These are phyloP conservation scores for Panurus biarmicus DNA, from an alignment of 2,113 vertebrate genomes.

Conservation along the genomic window DNA sequence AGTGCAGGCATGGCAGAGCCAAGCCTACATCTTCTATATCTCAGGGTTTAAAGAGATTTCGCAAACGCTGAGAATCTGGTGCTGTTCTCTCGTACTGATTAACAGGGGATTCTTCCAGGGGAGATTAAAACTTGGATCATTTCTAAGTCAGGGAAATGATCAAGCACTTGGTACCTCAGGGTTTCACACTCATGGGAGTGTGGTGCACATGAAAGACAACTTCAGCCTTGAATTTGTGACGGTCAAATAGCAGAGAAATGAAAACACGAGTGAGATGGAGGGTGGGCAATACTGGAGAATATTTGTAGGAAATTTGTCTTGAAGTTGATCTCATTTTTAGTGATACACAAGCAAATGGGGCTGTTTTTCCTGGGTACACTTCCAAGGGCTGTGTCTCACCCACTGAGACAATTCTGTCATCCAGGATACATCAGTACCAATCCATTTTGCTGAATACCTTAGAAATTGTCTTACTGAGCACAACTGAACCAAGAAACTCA, in stretches of 20 bases:
- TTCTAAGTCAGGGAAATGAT: not conserved
- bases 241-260: not conserved
- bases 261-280: not conserved
- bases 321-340: not conserved
- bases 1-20: not conserved
- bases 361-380: not conserved
- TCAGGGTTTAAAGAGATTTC: not conserved
- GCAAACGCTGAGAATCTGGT: not conserved
- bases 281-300: not conserved
- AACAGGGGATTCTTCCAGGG: not conserved
- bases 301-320: not conserved
- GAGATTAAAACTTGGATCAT: not conserved
- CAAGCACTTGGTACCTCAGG: not conserved
- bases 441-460: not conserved
- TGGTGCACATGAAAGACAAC: not conserved
- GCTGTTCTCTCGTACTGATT: not conserved
- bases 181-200: rapidly evolving
- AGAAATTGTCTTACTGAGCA: not conserved
- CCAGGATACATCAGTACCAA: not conserved
- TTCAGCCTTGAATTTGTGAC: not conserved
- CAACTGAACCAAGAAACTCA: not conserved
- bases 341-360: not conserved
- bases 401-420: conserved; percentile 20
- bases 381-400: not conserved
- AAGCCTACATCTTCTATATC: not conserved